A percentile compares a stretch with the other conserved stretches of the same genome.
Evolutionary conservation across 37 sponge, comb jelly and placozoan species (phyloP).

Genomic region (Cliona cf. orientalis): DNA sequence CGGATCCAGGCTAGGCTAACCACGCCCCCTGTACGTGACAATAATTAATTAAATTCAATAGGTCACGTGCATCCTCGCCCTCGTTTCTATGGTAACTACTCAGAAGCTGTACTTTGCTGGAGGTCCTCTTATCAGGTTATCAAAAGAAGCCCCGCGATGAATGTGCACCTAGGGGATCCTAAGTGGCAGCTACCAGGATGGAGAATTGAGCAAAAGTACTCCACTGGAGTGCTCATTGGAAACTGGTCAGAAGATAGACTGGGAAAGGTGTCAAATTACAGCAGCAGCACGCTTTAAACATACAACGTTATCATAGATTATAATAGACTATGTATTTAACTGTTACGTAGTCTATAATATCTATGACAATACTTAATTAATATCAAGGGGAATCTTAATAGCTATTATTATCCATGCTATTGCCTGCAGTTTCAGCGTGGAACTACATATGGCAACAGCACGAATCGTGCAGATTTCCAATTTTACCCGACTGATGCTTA

Average conservation of each 20-base stretch:
- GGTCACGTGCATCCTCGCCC: no score
- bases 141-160: no score
- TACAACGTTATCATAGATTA: no score
- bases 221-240: slow-evolving; percentile 84
- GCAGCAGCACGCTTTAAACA: no score
- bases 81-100: no score
- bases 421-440: slow-evolving; percentile 74
- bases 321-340: not conserved
- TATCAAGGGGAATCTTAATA: no score
- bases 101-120: no score
- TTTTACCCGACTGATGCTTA: slow-evolving; percentile 24
- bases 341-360: no score
- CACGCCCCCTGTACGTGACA: not conserved
- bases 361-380: no score
- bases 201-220: slow-evolving; percentile 85
- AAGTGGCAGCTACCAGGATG: slow-evolving; percentile 58
- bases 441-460: slow-evolving; percentile 50
- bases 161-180: not conserved
- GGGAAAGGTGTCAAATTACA: slow-evolving; percentile 40
- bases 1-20: no score
- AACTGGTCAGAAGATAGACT: slow-evolving; percentile 92
- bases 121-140: no score
- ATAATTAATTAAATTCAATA: not conserved
- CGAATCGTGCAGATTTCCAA: slow-evolving; percentile 61
- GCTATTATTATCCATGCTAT: no score